These are phyloP conservation scores for Phaethon lepturus DNA, from an alignment of 2,113 vertebrate species.

Conservation along the genomic window DNA sequence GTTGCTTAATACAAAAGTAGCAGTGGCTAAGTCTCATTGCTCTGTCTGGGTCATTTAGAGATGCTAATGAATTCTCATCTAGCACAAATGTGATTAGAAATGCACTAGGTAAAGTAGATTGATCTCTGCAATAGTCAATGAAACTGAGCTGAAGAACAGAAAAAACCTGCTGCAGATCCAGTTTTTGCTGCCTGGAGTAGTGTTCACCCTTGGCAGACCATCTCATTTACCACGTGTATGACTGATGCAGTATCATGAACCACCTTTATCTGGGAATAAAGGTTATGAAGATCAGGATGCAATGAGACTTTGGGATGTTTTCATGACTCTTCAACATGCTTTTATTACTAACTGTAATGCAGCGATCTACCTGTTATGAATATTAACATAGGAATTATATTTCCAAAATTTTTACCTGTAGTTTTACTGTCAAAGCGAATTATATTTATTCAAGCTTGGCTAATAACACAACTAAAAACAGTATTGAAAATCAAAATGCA, in stretches of 20 bases:
- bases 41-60: slow-evolving; percentile 47
- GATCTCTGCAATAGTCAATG: slow-evolving; percentile 73
- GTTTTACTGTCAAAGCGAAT: slow-evolving; percentile 58
- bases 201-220: slow-evolving; percentile 50
- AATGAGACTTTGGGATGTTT: slow-evolving; percentile 32
- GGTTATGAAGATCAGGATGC: slow-evolving; percentile 54
- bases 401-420: slow-evolving; percentile 29
- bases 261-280: slow-evolving; percentile 51
- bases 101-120: slow-evolving; percentile 66
- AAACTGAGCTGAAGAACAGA: slow-evolving; percentile 63
- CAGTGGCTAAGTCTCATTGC: slow-evolving; percentile 2
- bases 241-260: slow-evolving; percentile 26
- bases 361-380: slow-evolving; percentile 19
- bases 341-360: slow-evolving; percentile 47
- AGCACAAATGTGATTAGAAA: slow-evolving; percentile 72
- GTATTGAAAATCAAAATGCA: slow-evolving; percentile 55
- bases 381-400: slow-evolving; percentile 49
- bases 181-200: slow-evolving; percentile 46
- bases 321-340: slow-evolving; percentile 39
- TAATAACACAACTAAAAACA: slow-evolving; percentile 22
- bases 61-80: slow-evolving; percentile 65
- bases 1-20: slow-evolving; percentile 14
- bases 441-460: slow-evolving; percentile 38
- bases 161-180: slow-evolving; percentile 3
- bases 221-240: slow-evolving; percentile 41